Percentiles rank a stretch among this genome's conserved stretches.
Evolutionary conservation across 2,797 vertebrate species (phyloP).

Genomic region (Distichodus sexfasciatus): DNA sequence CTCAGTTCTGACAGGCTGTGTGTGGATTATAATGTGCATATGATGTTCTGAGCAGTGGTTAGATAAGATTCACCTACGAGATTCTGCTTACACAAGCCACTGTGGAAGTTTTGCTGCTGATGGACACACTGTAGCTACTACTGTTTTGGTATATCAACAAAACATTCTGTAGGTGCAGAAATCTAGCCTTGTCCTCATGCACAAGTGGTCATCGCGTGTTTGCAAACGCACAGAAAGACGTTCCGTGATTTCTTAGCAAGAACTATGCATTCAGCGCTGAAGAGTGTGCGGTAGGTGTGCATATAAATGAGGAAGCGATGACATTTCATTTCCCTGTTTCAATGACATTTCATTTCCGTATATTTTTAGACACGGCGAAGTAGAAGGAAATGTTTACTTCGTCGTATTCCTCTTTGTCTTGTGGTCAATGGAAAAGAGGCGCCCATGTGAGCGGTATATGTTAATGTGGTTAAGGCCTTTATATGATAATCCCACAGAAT

Average conservation of each 20-base stretch:
- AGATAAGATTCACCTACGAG: background rate
- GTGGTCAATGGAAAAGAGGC: background rate
- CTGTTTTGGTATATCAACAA: background rate
- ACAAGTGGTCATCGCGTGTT: background rate
- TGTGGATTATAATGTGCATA: background rate
- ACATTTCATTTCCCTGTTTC: background rate
- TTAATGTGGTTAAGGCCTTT: background rate
- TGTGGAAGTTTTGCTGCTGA: background rate
- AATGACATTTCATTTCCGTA: background rate
- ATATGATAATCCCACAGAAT: conserved; percentile 15
- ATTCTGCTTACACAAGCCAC: background rate
- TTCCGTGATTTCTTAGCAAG: background rate
- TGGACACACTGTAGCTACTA: background rate
- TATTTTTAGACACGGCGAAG: background rate
- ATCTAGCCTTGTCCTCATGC: background rate
- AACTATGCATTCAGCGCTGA: no score
- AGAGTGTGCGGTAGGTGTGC: background rate
- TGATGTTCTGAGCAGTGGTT: background rate
- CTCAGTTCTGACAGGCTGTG: background rate
- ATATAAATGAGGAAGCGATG: background rate
- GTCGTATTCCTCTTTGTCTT: no score
- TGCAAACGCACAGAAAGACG: no score
- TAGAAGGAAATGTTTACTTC: background rate
- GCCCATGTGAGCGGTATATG: background rate
- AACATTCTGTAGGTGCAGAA: background rate